Base-by-base conservation (phyloP, 2,113 vertebrate genomes). In the Eclectus roratus region DNA sequence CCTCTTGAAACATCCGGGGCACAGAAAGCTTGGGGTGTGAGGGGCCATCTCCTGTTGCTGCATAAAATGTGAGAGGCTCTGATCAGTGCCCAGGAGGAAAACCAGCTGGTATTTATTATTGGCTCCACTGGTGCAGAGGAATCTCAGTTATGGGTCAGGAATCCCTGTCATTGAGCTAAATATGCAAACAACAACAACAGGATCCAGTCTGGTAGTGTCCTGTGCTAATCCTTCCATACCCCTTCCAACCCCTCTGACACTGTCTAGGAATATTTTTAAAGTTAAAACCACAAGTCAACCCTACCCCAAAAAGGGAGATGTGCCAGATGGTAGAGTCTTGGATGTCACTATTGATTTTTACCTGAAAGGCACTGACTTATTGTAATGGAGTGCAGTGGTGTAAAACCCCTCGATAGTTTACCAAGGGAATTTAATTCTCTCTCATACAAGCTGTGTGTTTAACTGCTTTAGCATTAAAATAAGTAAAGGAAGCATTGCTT, bases 151-250 rank as follows among this genome's bases (percentile, higher is more conserved):
- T 13, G 29, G 49, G 28, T 72, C 52, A 82, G 49, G 58, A 52
- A 64, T 79, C 35, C 8, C 18, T 33, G 39, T 35, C 17, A 2
- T 8, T 7, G 2, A 60, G 47, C 28, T 71, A 27, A 47, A 9
- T 7, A 23, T 71, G 23, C 29, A 55, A 60, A 43, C 28, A 60
- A 14, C 28, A 55, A 9, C 29, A 79, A 2, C 29, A 31, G 37
- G 60, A 24, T 39, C 47, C 19, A 18, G 9, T 44, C 53, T 0
- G 0, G 0, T 21, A 8, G 37, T 41, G 37, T 70, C 77, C 66
- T 69, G 31, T 76, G 35, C 49, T 84, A 49, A 63, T 12, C 17
- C 35, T 82, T 60, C 24, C 20, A 11, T 7, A 76, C 70, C 21
- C 33, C 21, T 24, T 58, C 33, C 56, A 58, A 58, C 21, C 56